Percentiles rank a stretch among this genome's conserved stretches.
Evolutionary conservation across 2,797 vertebrate genomes (phyloP).

Genomic region (Pogoniulus pusillus): DNA sequence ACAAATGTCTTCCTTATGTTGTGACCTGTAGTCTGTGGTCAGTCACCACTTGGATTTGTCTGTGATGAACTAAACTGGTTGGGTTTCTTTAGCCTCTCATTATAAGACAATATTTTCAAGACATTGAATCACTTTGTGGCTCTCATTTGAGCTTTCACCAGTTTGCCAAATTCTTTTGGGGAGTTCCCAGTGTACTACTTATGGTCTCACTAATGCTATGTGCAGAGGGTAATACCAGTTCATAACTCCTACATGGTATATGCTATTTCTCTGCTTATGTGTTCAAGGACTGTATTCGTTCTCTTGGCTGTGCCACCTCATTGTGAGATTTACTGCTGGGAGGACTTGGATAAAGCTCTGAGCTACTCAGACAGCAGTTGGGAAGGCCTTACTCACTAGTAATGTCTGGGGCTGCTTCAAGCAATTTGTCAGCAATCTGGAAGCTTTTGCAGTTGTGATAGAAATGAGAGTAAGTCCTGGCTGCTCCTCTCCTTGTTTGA

Average conservation of each 20-base stretch:
- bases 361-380: background rate
- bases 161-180: background rate
- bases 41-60: constrained; percentile 42
- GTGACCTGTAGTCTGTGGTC: constrained; percentile 3
- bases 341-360: constrained; percentile 13
- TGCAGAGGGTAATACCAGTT: constrained; percentile 29
- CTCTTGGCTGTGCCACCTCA: background rate
- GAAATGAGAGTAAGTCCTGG: constrained; percentile 21
- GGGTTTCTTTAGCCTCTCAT: constrained; percentile 18
- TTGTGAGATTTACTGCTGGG: constrained; percentile 14
- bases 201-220: constrained; percentile 10
- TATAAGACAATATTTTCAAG: constrained; percentile 20
- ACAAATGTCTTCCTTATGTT: constrained; percentile 19
- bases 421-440: constrained; percentile 25
- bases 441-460: constrained; percentile 9
- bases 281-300: background rate
- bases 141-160: background rate
- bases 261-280: background rate
- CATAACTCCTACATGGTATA: background rate
- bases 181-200: background rate
- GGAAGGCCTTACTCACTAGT: background rate
- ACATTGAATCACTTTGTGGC: constrained; percentile 2
- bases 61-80: background rate
- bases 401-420: background rate
- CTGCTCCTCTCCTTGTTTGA: background rate